phyloP scores from a whole-genome alignment of 2,113 vertebrate species.

The Periophthalmodon schlosseri region DNA sequence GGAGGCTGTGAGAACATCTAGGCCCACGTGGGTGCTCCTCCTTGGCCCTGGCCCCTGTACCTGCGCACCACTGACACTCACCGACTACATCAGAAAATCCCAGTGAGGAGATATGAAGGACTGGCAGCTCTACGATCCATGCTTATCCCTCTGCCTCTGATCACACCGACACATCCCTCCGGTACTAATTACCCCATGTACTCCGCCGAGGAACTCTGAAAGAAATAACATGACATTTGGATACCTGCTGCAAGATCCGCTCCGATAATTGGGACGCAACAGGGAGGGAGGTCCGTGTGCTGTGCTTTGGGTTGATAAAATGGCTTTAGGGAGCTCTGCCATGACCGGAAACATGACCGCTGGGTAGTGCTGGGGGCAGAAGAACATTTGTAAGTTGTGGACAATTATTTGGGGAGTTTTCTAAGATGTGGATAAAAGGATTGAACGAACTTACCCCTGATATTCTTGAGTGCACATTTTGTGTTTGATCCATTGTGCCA shows the following conservation, averaged over 20 bases:
- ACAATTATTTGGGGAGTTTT: conserved; percentile 69
- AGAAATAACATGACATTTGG: conserved; percentile 78
- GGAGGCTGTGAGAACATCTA: conserved; percentile 63
- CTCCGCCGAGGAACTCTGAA: conserved; percentile 49
- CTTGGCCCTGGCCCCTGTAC: conserved; percentile 43
- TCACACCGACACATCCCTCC: conserved; percentile 75
- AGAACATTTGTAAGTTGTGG: conserved; percentile 47
- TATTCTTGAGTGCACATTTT: conserved; percentile 67
- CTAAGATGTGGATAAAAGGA: conserved; percentile 70
- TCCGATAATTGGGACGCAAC: conserved; percentile 77
- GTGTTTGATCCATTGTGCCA: conserved; percentile 59
- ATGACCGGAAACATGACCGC: conserved; percentile 66
- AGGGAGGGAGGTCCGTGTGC: conserved; percentile 64
- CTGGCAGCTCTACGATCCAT: conserved; percentile 43
- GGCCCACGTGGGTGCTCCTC: conserved; percentile 36
- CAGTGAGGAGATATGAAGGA: conserved; percentile 56
- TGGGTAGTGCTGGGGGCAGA: conserved; percentile 32
- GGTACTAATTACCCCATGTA: conserved; percentile 79
- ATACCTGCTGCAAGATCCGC: conserved; percentile 70
- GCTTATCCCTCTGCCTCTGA: conserved; percentile 69
- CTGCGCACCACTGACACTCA: conserved; percentile 47
- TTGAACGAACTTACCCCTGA: conserved; percentile 64
- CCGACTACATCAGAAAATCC: conserved; percentile 60
- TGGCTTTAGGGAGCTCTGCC: conserved; percentile 57
- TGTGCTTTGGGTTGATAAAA: conserved; percentile 70